Evolutionary conservation across 2,888 invertebrate genomes (phyloP).

Genomic region (Corythucha ciliata): DNA sequence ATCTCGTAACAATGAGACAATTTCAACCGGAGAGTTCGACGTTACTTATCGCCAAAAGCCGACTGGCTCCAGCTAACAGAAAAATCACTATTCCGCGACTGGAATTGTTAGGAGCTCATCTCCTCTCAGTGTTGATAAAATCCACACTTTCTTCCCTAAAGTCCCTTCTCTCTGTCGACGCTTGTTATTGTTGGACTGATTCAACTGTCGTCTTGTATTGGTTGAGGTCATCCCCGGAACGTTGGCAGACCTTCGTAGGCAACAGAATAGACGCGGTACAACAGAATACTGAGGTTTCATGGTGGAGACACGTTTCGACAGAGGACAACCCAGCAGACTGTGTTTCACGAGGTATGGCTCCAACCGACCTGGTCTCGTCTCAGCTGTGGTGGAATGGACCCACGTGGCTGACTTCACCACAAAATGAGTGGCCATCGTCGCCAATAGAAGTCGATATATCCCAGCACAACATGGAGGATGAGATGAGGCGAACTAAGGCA

Average conservation of each 20-base stretch:
- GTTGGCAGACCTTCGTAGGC: slow-evolving; percentile 13
- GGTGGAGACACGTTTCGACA: slow-evolving; percentile 25
- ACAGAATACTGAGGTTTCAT: neutral
- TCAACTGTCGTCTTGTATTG: slow-evolving; percentile 17
- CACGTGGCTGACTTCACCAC: slow-evolving; percentile 2
- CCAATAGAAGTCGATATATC: slow-evolving; percentile 3
- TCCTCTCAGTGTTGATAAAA: slow-evolving; percentile 13
- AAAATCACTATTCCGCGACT: slow-evolving; percentile 25
- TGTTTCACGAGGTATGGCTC: slow-evolving; percentile 29
- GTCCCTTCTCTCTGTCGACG: neutral
- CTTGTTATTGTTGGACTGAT: slow-evolving; percentile 15
- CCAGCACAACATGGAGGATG: no score
- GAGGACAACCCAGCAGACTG: slow-evolving; percentile 38
- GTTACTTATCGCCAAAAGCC: slow-evolving; percentile 5
- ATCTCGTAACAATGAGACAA: slow-evolving; percentile 11
- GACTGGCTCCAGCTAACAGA: slow-evolving; percentile 12
- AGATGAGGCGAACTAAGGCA: no score
- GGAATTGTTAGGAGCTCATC: slow-evolving; percentile 23
- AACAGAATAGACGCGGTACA: slow-evolving; percentile 19
- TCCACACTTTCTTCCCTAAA: neutral
- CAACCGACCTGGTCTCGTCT: slow-evolving; percentile 10
- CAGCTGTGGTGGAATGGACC: slow-evolving; percentile 27
- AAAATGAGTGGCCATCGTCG: slow-evolving; percentile 5
- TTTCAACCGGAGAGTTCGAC: no score
- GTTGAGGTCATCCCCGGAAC: slow-evolving; percentile 15